These are phyloP conservation scores for Chrysocyon brachyurus DNA, from an alignment of 2,797 vertebrate genomes.

Conservation along the genomic window DNA sequence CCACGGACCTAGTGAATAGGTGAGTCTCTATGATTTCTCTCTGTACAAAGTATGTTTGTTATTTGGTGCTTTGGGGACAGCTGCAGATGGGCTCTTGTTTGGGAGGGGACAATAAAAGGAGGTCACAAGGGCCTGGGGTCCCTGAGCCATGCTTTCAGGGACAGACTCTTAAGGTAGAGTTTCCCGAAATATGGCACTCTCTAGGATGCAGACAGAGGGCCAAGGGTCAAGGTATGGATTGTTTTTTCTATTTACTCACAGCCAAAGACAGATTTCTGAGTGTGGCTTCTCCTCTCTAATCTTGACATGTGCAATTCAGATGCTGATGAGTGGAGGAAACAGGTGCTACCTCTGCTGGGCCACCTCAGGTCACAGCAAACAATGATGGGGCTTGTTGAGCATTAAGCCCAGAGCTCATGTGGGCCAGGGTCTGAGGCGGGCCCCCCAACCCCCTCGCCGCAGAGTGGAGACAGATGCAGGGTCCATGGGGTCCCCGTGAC, in stretches of 20 bases:
- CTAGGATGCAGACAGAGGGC: not conserved
- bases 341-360: fast-evolving
- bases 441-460: too few relatives aligned
- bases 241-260: not conserved
- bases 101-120: not conserved
- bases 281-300: not conserved
- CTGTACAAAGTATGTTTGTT: not conserved
- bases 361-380: not conserved
- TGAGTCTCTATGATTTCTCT: not conserved
- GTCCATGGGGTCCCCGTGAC: fast-evolving
- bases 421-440: fast-evolving
- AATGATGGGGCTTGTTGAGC: not conserved
- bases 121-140: not conserved
- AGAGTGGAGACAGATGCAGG: fast-evolving
- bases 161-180: not conserved
- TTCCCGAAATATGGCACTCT: not conserved
- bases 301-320: not conserved
- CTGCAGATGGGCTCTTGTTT: not conserved
- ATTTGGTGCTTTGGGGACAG: not conserved
- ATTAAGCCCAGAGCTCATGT: not conserved
- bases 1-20: not conserved
- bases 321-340: not conserved
- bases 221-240: not conserved
- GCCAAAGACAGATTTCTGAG: not conserved
- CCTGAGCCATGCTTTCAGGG: not conserved